Evolutionary conservation across 2,113 vertebrate species (phyloP).

Genomic region (Chiloscyllium plagiosum): DNA sequence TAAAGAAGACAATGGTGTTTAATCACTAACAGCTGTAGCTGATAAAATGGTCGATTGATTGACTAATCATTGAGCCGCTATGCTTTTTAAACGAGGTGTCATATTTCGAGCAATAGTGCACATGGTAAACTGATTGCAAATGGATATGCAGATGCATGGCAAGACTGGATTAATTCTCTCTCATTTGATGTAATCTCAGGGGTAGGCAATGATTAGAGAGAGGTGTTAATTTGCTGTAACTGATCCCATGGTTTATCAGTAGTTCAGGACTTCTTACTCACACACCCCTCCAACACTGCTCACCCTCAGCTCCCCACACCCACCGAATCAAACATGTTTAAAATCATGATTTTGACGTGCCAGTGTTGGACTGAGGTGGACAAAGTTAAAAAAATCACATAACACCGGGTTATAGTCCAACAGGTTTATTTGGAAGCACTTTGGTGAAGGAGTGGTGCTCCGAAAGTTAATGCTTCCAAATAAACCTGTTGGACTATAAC

Average conservation of each 20-base stretch:
- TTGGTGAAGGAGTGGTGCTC: too few relatives aligned
- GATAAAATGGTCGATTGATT: conserved; percentile 33
- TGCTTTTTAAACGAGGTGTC: conserved; percentile 44
- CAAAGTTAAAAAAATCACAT: too few relatives aligned
- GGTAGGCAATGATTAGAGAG: conserved; percentile 47
- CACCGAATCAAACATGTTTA: not conserved
- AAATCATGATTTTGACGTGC: too few relatives aligned
- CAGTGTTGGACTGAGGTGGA: too few relatives aligned
- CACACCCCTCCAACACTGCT: not conserved
- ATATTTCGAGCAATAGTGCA: conserved; percentile 48
- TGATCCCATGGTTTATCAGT: not conserved
- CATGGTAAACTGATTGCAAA: conserved; percentile 36
- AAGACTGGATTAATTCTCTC: conserved; percentile 48
- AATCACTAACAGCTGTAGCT: conserved; percentile 27
- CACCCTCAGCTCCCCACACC: too few relatives aligned
- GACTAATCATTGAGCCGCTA: conserved; percentile 30
- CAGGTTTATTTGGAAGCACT: too few relatives aligned
- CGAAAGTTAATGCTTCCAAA: too few relatives aligned
- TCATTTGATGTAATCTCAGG: conserved; percentile 50
- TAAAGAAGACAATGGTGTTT: conserved; percentile 1
- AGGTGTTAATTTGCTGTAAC: conserved; percentile 32
- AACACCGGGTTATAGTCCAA: too few relatives aligned
- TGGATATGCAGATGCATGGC: conserved; percentile 51
- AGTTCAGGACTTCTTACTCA: not conserved
- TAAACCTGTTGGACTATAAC: too few relatives aligned